phyloP scores from a whole-genome alignment of 2,888 invertebrate species.

The Rhodophaea formosa region DNA sequence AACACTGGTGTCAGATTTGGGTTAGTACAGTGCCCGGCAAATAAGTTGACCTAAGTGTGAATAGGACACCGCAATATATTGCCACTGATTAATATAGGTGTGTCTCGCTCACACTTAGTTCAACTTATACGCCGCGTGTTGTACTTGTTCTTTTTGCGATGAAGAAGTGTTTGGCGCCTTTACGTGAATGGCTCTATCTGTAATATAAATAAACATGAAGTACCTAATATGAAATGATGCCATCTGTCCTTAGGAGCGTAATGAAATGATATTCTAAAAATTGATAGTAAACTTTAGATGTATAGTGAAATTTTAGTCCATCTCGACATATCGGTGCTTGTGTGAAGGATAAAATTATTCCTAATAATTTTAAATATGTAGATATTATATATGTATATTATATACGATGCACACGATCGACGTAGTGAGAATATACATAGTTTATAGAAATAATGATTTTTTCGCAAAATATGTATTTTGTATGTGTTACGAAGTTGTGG shows the following conservation, averaged over 20 bases:
- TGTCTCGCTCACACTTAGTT: no score
- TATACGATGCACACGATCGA: constrained; percentile 43
- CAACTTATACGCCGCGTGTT: no score
- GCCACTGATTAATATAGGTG: no score
- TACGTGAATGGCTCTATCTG: no score
- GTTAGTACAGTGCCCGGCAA: no score
- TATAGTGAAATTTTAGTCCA: constrained; percentile 65
- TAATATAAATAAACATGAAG: constrained; percentile 24
- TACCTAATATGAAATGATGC: constrained; percentile 43
- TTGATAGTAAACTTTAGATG: constrained; percentile 45
- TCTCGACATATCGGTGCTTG: constrained; percentile 79
- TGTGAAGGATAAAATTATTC: constrained; percentile 58
- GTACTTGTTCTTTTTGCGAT: no score
- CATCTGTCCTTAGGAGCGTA: constrained; percentile 66
- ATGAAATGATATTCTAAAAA: constrained; percentile 68
- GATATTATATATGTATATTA: constrained; percentile 36
- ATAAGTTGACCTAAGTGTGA: no score
- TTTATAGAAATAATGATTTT: constrained; percentile 30
- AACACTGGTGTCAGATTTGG: no score
- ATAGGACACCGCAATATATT: no score
- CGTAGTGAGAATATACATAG: constrained; percentile 43
- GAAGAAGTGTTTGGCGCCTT: no score
- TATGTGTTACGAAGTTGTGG: constrained; percentile 23
- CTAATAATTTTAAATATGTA: constrained; percentile 58
- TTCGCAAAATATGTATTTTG: constrained; percentile 33